Conservation (phyloP, 2,113 vertebrate species). For the Glaucidium brasilianum region DNA sequence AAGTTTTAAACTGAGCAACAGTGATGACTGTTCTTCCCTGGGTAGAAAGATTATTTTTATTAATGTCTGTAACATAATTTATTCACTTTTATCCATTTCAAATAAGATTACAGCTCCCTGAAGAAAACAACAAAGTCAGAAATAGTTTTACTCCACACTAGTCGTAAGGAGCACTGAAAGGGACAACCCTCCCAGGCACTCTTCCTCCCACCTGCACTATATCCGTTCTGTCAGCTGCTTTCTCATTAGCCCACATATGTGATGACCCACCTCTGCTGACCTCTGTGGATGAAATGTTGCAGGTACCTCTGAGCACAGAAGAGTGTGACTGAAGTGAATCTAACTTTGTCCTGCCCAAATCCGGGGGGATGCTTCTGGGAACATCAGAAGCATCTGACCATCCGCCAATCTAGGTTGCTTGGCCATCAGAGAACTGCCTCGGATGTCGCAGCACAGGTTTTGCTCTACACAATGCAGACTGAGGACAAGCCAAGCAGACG, state of each 20-base stretch:
- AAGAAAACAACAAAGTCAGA: constrained; percentile 7
- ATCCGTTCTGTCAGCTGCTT: neutral
- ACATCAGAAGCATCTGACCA: neutral
- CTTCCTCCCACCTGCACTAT: neutral
- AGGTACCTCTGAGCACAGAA: neutral
- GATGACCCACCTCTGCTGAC: neutral
- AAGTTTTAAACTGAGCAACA: neutral
- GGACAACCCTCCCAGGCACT: neutral
- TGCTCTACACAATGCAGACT: neutral
- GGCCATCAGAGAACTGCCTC: neutral
- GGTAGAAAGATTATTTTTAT: neutral
- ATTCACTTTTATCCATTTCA: neutral
- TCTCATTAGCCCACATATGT: neutral
- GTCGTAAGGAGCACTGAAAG: neutral
- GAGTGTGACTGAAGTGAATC: neutral
- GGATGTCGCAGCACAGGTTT: neutral
- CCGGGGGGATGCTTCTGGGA: neutral
- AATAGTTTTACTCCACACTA: neutral
- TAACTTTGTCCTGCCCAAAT: neutral
- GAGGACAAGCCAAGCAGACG: neutral
- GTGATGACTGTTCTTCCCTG: neutral
- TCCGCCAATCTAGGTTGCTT: neutral
- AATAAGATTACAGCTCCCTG: constrained; percentile 5
- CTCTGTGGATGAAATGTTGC: neutral
- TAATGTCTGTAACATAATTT: neutral